phyloP scores from a whole-genome alignment of 2,888 invertebrate genomes.

The Limnephilus lunatus region DNA sequence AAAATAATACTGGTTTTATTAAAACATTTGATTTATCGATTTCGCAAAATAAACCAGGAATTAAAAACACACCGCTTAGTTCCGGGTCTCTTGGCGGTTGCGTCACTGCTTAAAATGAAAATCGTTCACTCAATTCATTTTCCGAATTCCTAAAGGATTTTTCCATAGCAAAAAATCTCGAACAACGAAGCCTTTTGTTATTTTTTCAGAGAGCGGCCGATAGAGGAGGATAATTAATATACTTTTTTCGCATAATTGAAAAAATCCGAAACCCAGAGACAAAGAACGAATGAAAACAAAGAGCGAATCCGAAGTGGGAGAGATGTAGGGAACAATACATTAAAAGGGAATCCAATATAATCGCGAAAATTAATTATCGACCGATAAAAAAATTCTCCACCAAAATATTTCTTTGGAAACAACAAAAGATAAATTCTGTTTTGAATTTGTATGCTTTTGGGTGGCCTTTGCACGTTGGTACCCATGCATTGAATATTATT shows the following conservation, averaged over 20 bases:
- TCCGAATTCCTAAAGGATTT: conserved; percentile 58
- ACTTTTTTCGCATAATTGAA: conserved; percentile 54
- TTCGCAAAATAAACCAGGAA: neutral
- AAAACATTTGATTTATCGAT: no score
- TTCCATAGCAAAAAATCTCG: conserved; percentile 49
- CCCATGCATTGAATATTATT: neutral
- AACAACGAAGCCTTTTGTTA: conserved; percentile 41
- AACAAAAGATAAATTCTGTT: neutral
- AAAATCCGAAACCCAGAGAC: conserved; percentile 47
- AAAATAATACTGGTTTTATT: no score
- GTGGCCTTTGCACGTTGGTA: neutral
- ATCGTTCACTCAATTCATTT: conserved; percentile 58
- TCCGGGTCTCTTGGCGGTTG: neutral
- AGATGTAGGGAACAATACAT: conserved; percentile 31
- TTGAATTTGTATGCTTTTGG: neutral
- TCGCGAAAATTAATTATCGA: conserved; percentile 47
- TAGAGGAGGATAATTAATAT: conserved; percentile 51
- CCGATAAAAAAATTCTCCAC: neutral
- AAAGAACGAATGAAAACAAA: conserved; percentile 49
- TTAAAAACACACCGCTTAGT: neutral
- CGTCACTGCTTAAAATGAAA: conserved; percentile 23
- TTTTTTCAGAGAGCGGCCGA: conserved; percentile 49
- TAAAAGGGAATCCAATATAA: conserved; percentile 17
- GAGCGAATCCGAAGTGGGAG: conserved; percentile 21
- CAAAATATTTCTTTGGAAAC: neutral